Percentiles rank a stretch among this genome's conserved stretches.
Evolutionary conservation across 2,888 invertebrate genomes (phyloP).

Genomic region (Trichopria drosophilae): DNA sequence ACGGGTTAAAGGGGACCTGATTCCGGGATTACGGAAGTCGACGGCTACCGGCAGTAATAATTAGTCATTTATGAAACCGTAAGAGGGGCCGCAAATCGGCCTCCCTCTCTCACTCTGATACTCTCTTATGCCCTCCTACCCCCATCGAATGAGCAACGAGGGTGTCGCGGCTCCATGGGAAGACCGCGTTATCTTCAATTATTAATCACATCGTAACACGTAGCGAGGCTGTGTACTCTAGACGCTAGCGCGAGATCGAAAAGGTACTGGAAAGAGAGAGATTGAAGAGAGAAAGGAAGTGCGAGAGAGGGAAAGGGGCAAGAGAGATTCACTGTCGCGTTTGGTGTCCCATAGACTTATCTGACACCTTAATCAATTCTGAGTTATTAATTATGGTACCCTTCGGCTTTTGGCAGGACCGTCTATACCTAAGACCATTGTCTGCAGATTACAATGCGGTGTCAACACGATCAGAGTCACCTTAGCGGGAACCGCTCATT

Average conservation of each 20-base stretch:
- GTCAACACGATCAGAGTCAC: constrained; percentile 52
- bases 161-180: constrained; percentile 41
- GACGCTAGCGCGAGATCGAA: constrained; percentile 29
- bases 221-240: constrained; percentile 39
- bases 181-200: constrained; percentile 54
- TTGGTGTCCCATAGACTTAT: constrained; percentile 55
- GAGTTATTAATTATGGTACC: constrained; percentile 51
- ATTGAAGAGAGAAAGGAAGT: constrained; percentile 11
- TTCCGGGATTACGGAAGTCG: constrained; percentile 35
- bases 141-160: too few species aligned
- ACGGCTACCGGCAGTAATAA: constrained; percentile 43
- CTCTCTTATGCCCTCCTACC: too few species aligned
- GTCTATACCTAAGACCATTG: constrained; percentile 44
- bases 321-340: too few species aligned
- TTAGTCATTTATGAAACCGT: constrained; percentile 56
- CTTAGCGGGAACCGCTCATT: constrained; percentile 45
- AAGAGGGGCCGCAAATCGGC: constrained; percentile 53
- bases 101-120: constrained; percentile 41
- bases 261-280: constrained; percentile 31
- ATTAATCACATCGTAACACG: constrained; percentile 55
- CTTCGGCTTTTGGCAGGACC: constrained; percentile 40
- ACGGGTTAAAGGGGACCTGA: constrained; percentile 25
- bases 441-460: constrained; percentile 44
- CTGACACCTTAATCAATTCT: constrained; percentile 58
- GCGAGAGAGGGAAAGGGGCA: constrained; percentile 11